Base-by-base conservation (phyloP, 2,113 vertebrate genomes). In the Odontophorus gujanensis region DNA sequence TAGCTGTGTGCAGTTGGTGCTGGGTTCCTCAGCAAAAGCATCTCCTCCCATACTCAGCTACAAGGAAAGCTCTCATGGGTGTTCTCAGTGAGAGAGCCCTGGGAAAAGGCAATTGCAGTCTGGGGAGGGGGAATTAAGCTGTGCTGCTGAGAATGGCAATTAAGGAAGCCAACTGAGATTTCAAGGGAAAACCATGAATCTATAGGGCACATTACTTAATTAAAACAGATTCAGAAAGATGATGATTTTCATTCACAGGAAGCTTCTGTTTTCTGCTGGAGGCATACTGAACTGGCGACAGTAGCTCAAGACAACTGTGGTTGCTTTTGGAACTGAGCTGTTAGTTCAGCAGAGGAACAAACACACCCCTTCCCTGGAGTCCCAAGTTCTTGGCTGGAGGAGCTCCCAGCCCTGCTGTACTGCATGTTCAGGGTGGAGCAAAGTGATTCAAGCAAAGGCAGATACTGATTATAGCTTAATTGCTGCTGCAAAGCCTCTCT, bases 331-430 rank as follows among this genome's bases (percentile, higher is more conserved):
- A 96, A 95, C 80, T 71, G 94, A 95, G 93, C 14, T 85, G 88
- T 96, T 93, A 72, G 93, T 47, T 95, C 89, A 95, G 90, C 85
- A 36, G 90, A 74, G 71, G 95, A 96, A 85, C 79, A 93, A 92
- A 86, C 93, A 96, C 93, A 91, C 94, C 95, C 92, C 81, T 97
- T 97, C 95, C 96, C 96, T 86, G 82, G 94, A 94, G 96, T 95
- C 90, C 89, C 92, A 77, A 91, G 91, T 89, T 97, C 95, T 96
- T 94, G 92, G 92, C 95, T 93, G 89, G 63, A 91, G 80, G 71
- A 92, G 82, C 76, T 91, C 94, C 89, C 84, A 96, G 81, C 79
- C 85, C 82, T 88, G 88, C 72, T 92, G 91, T 91, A 91, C 88
- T 91, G 68, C 85, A 4, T 94, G 73, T 95, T 95, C 89, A 96